phyloP scores from a whole-genome alignment of 2,113 vertebrate species.

The Perccottus glenii region DNA sequence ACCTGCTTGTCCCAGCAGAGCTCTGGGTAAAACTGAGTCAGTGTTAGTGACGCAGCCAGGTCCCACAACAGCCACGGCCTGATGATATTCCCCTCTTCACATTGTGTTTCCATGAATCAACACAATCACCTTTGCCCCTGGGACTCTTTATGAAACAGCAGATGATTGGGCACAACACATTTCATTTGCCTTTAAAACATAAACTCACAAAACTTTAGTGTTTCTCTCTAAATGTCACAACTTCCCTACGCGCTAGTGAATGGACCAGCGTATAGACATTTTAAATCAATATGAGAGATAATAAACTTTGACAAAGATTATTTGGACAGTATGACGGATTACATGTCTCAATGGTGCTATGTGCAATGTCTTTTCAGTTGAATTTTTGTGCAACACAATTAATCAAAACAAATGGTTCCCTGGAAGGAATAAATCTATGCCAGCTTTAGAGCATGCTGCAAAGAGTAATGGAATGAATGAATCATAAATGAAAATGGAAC shows the following conservation, averaged over 20 bases:
- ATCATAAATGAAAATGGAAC: not conserved
- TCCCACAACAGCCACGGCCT: slow-evolving; percentile 13
- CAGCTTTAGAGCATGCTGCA: not conserved
- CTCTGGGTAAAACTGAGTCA: not conserved
- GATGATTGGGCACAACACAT: slow-evolving; percentile 12
- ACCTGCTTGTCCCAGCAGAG: slow-evolving; percentile 20
- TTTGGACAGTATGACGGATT: slow-evolving; percentile 1
- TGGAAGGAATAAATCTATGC: slow-evolving; percentile 4
- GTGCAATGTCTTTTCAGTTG: not conserved
- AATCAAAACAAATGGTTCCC: slow-evolving; percentile 20
- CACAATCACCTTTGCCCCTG: slow-evolving; percentile 27
- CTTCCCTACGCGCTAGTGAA: not conserved
- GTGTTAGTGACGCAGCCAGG: not conserved
- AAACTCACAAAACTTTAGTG: not conserved
- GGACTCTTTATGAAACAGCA: slow-evolving; percentile 24
- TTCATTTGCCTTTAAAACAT: too few relatives aligned
- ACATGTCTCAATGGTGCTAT: not conserved
- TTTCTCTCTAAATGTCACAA: not conserved
- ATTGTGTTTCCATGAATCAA: slow-evolving; percentile 31
- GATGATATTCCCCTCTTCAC: slow-evolving; percentile 4
- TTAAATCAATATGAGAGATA: not conserved
- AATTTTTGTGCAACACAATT: slow-evolving; percentile 5
- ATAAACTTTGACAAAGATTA: not conserved
- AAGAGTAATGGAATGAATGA: not conserved
- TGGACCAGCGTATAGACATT: not conserved